A percentile compares a stretch with the other conserved stretches of the same genome.
These are phyloP conservation scores for Oryzias melastigma DNA, from an alignment of 2,113 vertebrate genomes.

Conservation along the genomic window DNA sequence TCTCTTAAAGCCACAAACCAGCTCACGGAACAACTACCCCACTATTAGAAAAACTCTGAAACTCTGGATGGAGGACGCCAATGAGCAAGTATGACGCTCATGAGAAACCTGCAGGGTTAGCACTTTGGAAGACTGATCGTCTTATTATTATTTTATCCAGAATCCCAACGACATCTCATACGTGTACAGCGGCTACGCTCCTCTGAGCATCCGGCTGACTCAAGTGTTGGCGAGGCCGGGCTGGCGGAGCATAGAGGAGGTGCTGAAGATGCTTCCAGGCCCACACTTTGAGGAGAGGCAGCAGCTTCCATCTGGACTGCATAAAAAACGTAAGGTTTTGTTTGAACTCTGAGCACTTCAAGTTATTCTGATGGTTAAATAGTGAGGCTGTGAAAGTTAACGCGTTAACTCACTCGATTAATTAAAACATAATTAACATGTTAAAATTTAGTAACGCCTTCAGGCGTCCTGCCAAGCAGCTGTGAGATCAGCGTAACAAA, in stretches of 20 bases:
- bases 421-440: too few species aligned
- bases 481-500: too few species aligned
- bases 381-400: background rate
- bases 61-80: slow-evolving; percentile 98
- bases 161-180: slow-evolving; percentile 97
- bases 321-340: slow-evolving; percentile 78
- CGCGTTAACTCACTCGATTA: too few species aligned
- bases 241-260: slow-evolving; percentile 97
- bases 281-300: slow-evolving; percentile 98
- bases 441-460: too few species aligned
- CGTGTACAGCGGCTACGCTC: slow-evolving; percentile 95
- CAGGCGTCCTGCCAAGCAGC: too few species aligned
- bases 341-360: background rate
- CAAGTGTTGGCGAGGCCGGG: slow-evolving; percentile 92
- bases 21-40: slow-evolving; percentile 92
- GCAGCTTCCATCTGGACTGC: slow-evolving; percentile 85
- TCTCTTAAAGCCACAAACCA: slow-evolving; percentile 84
- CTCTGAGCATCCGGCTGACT: slow-evolving; percentile 90
- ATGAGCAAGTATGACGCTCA: slow-evolving; percentile 83
- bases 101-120: background rate
- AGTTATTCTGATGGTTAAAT: background rate
- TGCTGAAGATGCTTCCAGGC: slow-evolving; percentile 93
- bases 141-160: slow-evolving; percentile 61
- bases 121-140: background rate
- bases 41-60: slow-evolving; percentile 95